Conservation (phyloP, 2,888 invertebrate species). For the Lasioglossum morio region DNA sequence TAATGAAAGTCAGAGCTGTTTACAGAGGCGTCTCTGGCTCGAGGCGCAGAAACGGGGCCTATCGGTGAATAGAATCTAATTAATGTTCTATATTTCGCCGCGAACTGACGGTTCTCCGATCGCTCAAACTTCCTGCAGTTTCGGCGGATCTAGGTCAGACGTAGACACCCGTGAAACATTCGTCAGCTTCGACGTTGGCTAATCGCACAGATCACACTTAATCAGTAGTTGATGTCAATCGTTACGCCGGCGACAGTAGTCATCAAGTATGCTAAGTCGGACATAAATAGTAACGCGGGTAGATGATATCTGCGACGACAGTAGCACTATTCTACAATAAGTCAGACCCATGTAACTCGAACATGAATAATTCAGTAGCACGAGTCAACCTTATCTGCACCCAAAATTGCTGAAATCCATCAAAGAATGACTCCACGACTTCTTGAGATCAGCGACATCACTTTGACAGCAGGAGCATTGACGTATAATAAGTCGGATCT, state of each 20-base stretch:
- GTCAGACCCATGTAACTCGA: too few species aligned
- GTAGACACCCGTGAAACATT: not conserved
- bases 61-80: constrained; percentile 1
- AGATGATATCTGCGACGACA: not conserved
- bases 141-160: not conserved
- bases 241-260: not conserved
- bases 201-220: not conserved
- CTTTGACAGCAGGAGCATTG: too few species aligned
- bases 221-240: not conserved
- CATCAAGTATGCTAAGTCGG: not conserved
- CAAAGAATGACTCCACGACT: too few species aligned
- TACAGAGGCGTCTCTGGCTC: not conserved
- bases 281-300: not conserved
- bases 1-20: not conserved
- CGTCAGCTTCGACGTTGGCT: not conserved
- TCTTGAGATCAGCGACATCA: too few species aligned
- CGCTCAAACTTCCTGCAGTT: not conserved
- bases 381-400: too few species aligned
- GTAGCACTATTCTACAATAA: not conserved
- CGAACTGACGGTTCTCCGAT: constrained; percentile 27
- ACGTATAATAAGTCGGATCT: too few species aligned
- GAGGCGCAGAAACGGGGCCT: not conserved
- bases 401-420: too few species aligned
- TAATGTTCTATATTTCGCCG: not conserved
- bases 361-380: too few species aligned